phyloP scores from a whole-genome alignment of 2,113 vertebrate genomes.

The Barbus barbus region DNA sequence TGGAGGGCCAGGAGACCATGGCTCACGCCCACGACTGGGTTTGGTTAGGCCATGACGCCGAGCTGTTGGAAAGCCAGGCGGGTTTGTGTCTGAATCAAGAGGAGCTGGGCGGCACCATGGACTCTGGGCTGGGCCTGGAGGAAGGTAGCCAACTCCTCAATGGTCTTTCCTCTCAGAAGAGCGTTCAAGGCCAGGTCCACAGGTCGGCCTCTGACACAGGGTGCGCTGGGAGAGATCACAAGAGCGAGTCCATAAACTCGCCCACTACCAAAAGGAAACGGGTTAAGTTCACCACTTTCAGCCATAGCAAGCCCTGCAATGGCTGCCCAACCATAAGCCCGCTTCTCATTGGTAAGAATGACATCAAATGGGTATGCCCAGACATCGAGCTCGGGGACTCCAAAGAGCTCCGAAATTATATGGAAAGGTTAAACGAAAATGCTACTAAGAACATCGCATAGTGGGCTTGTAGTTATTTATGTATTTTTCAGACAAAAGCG shows the following conservation, averaged over 20 bases:
- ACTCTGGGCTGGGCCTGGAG: slow-evolving; percentile 65
- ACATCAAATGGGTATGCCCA: slow-evolving; percentile 90
- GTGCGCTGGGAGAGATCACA: slow-evolving; percentile 71
- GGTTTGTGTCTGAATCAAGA: slow-evolving; percentile 78
- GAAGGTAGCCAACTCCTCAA: slow-evolving; percentile 84
- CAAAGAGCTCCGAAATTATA: slow-evolving; percentile 83
- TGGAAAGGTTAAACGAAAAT: slow-evolving; percentile 86
- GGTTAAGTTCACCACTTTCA: slow-evolving; percentile 93
- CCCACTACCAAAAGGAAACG: slow-evolving; percentile 89
- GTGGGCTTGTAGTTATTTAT: slow-evolving; percentile 44
- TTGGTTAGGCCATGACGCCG: slow-evolving; percentile 89
- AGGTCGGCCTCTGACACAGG: slow-evolving; percentile 65
- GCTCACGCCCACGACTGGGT: slow-evolving; percentile 96
- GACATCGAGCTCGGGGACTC: slow-evolving; percentile 83
- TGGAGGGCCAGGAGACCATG: slow-evolving; percentile 82
- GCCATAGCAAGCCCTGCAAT: slow-evolving; percentile 81
- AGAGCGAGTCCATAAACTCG: slow-evolving; percentile 75
- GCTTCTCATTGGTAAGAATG: slow-evolving; percentile 79
- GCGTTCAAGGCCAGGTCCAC: slow-evolving; percentile 65
- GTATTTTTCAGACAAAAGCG: slow-evolving; percentile 55
- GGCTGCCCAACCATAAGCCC: slow-evolving; percentile 83
- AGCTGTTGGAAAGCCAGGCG: slow-evolving; percentile 76
- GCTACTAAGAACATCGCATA: slow-evolving; percentile 76
- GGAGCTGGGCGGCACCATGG: slow-evolving; percentile 76
- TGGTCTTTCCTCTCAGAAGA: slow-evolving; percentile 70